Base-by-base conservation (phyloP, 2,888 invertebrate species). In the Monoplex corrugatus region DNA sequence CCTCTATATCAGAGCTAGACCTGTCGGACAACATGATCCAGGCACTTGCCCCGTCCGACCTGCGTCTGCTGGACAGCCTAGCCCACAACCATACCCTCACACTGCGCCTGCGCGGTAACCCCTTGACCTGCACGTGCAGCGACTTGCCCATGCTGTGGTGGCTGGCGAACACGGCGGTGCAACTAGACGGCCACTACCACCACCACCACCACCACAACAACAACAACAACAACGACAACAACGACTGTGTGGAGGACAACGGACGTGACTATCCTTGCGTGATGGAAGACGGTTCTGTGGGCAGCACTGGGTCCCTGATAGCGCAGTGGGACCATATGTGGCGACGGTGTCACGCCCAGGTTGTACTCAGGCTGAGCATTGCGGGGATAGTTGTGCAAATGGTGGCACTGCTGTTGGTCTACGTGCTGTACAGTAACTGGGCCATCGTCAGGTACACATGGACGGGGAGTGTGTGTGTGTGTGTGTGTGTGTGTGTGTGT, bases 221-320 rank as follows among this genome's bases (percentile, higher is more conserved):
- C 82, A 78, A 78, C 68, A 16, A 32, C 35, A 87, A 87, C 78
- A 32, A 35, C 13, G 87, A 38, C 45, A 45, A 44, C 43, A 78
- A 87, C 43, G 87, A 87, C 50, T 75, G 78, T 45, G 75, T 45
- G 75, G 87, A 87, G 57, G 87, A 87, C 82, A 87, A 87, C 82
- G 87, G 87, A 13, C 86, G 86, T 2, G 86, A 86, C 68, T 86
- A 68, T 68, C 86, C 68, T 16, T 86, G 86, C 28, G 68, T 86
- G 10, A 13, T 63, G 86, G 86, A 86, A 35, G 68, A 86, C 68
- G 86, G 86, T n/a, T n/a, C 40, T 16, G 16, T 68, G 86, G 28
- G 40, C 8, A 86, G 86, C 86, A 86, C 86, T 40, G 38, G 63
- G 68, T 13, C 2, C 28, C 68, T 86, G 68, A 68, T 86, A 16